phyloP scores from a whole-genome alignment of 2,888 invertebrate genomes.

The Marronus borbonicus region DNA sequence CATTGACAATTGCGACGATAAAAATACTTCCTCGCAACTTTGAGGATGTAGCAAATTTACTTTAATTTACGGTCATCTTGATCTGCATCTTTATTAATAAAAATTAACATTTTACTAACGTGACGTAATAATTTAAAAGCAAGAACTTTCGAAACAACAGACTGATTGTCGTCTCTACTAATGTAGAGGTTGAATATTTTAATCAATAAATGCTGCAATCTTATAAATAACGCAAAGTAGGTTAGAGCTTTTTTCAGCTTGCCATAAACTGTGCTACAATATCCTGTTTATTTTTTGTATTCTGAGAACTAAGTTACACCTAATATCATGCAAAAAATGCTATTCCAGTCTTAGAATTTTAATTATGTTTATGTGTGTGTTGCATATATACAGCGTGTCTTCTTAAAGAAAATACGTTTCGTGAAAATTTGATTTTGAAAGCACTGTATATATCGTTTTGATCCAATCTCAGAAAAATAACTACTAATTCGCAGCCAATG shows the following conservation, averaged over 20 bases:
- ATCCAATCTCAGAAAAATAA: constrained; percentile 6
- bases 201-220: constrained; percentile 34
- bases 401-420: not conserved
- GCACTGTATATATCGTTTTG: constrained; percentile 19
- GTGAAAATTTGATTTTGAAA: not conserved
- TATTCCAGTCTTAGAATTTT: constrained; percentile 7
- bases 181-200: not conserved
- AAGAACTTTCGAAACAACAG: not conserved
- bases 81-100: constrained; percentile 4
- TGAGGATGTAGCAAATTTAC: too few species aligned
- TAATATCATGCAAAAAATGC: constrained; percentile 19
- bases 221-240: constrained; percentile 19
- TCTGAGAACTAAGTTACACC: not conserved
- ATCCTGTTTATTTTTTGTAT: not conserved
- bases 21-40: too few species aligned
- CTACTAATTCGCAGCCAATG: constrained; percentile 36
- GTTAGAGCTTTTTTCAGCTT: constrained; percentile 21
- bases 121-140: not conserved
- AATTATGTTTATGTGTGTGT: too few species aligned
- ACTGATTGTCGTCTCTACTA: not conserved
- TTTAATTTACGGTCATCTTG: too few species aligned
- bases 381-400: constrained; percentile 12
- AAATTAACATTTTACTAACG: not conserved
- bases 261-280: constrained; percentile 13
- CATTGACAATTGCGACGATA: too few species aligned